Percentiles rank a stretch among this genome's conserved stretches.
These are phyloP conservation scores for Mungos mungo DNA, from an alignment of 2,113 vertebrate genomes.

Conservation along the genomic window DNA sequence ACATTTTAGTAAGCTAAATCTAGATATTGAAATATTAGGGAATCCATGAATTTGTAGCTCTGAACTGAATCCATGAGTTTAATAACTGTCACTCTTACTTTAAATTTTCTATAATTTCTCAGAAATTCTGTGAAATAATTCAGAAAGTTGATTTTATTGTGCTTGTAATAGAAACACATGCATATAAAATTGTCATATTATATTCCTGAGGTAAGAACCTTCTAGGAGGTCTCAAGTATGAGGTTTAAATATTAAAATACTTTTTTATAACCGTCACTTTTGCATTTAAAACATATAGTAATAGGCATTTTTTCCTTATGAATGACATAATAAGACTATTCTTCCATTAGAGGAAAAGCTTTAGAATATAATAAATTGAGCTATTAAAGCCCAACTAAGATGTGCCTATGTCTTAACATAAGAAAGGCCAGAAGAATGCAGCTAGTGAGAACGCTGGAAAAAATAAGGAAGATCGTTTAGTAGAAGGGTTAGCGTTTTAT, in stretches of 20 bases:
- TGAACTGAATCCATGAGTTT: slow-evolving; percentile 20
- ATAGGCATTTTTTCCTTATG: neutral
- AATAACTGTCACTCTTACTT: neutral
- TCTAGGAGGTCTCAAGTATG: slow-evolving; percentile 33
- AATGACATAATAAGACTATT: neutral
- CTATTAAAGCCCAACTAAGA: slow-evolving; percentile 12
- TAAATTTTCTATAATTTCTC: slow-evolving; percentile 21
- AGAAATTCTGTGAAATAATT: slow-evolving; percentile 29
- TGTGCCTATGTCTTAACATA: neutral
- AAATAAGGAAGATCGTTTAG: neutral
- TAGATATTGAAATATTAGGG: slow-evolving; percentile 34
- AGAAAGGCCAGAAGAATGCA: slow-evolving; percentile 7
- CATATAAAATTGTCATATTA: slow-evolving; percentile 36
- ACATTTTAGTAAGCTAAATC: slow-evolving; percentile 30
- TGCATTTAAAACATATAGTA: neutral
- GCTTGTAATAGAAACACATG: slow-evolving; percentile 29
- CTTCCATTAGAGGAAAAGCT: slow-evolving; percentile 39
- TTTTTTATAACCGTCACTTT: neutral
- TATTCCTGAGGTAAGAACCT: neutral
- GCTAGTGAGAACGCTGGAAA: neutral
- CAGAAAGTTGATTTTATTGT: slow-evolving; percentile 25
- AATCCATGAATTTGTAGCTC: neutral
- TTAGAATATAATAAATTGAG: neutral
- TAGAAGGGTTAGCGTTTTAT: slow-evolving; percentile 1
- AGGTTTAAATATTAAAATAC: slow-evolving; percentile 51